phyloP scores from a whole-genome alignment of 2,888 invertebrate genomes.

The Muscina levida region DNA sequence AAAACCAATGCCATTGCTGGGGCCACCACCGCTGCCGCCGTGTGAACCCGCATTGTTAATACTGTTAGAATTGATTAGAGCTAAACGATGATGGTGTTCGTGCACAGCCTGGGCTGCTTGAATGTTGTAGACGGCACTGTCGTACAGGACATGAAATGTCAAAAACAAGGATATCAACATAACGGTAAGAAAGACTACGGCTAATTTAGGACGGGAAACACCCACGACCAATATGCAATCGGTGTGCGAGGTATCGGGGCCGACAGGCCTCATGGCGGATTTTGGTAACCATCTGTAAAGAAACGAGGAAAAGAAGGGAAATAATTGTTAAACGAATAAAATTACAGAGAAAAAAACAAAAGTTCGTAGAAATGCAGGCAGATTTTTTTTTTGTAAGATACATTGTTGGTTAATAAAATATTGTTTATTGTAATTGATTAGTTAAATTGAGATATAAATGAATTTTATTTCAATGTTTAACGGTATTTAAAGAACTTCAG shows the following conservation, averaged over 20 bases:
- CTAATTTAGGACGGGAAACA: slow-evolving; percentile 91
- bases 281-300: slow-evolving; percentile 89
- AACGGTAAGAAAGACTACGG: slow-evolving; percentile 87
- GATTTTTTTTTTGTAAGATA: too few species aligned
- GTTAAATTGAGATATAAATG: too few species aligned
- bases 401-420: too few species aligned
- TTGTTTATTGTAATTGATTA: too few species aligned
- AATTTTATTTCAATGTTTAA: too few species aligned
- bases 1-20: slow-evolving; percentile 25
- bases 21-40: not conserved
- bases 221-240: slow-evolving; percentile 92
- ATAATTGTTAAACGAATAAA: slow-evolving; percentile 11
- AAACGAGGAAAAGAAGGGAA: slow-evolving; percentile 38
- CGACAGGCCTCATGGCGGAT: slow-evolving; percentile 89
- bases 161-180: slow-evolving; percentile 90
- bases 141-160: slow-evolving; percentile 91
- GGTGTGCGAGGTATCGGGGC: slow-evolving; percentile 87
- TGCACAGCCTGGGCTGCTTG: slow-evolving; percentile 85
- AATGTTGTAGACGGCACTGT: slow-evolving; percentile 90
- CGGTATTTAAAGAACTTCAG: too few species aligned
- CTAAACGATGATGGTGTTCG: slow-evolving; percentile 80
- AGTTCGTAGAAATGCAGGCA: too few species aligned
- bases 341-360: slow-evolving; percentile 26
- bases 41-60: slow-evolving; percentile 27
- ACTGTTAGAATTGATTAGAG: slow-evolving; percentile 71